These are phyloP conservation scores for Synanthedon andrenaeformis DNA, from an alignment of 2,888 invertebrate genomes.

Conservation along the genomic window DNA sequence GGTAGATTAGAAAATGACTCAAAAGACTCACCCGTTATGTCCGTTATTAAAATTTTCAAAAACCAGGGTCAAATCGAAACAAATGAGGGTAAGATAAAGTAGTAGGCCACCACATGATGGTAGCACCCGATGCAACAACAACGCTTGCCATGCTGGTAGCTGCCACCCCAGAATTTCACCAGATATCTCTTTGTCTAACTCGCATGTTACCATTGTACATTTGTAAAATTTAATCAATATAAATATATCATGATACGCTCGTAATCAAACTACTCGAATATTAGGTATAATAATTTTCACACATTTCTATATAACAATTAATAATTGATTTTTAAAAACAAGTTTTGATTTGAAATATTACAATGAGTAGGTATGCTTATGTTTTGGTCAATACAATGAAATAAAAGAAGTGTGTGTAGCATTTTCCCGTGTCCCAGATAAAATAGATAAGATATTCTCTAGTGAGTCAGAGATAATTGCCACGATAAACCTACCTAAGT, in stretches of 20 bases:
- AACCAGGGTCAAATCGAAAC: constrained; percentile 75
- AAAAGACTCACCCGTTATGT: constrained; percentile 60
- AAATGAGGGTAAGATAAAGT: constrained; percentile 75
- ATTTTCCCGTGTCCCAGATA: constrained; percentile 45
- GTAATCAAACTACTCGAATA: neutral
- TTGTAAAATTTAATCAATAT: neutral
- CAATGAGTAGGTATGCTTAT: no score
- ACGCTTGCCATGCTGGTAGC: constrained; percentile 52
- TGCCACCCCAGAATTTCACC: constrained; percentile 53
- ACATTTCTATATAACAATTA: no score
- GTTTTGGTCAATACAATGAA: constrained; percentile 15
- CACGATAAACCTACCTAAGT: no score
- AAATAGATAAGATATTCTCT: constrained; percentile 45
- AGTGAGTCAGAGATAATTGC: constrained; percentile 22
- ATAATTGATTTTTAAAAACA: no score
- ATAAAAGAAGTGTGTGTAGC: constrained; percentile 16
- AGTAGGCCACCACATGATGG: constrained; percentile 67
- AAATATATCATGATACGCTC: neutral
- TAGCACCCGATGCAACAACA: constrained; percentile 48
- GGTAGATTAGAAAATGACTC: constrained; percentile 14
- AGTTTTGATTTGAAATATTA: no score
- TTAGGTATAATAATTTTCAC: no score
- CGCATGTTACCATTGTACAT: constrained; percentile 50
- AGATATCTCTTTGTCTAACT: constrained; percentile 47
- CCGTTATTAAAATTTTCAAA: constrained; percentile 73